These are phyloP conservation scores for Euspilapteryx auroguttella DNA, from an alignment of 2,888 invertebrate species.

Conservation along the genomic window DNA sequence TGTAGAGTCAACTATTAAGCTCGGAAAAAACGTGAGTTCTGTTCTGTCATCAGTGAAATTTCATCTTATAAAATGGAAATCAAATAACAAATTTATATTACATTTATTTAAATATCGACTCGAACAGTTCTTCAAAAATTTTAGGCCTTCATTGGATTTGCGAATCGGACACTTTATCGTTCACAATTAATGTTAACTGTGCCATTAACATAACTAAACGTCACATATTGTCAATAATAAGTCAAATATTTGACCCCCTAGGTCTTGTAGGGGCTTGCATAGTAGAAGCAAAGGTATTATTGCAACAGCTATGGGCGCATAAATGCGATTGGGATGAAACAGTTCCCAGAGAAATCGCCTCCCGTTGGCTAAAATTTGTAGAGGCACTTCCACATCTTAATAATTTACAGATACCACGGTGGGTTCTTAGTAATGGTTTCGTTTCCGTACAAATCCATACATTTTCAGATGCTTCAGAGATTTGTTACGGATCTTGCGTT, in stretches of 20 bases:
- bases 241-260: conserved; percentile 13
- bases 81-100: conserved; percentile 10
- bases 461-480: conserved; percentile 9
- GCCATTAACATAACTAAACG: conserved; percentile 12
- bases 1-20: conserved; percentile 2
- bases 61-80: conserved; percentile 11
- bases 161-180: conserved; percentile 9
- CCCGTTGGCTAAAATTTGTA: conserved; percentile 3
- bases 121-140: conserved; percentile 7
- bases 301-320: conserved; percentile 11
- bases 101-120: background rate
- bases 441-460: conserved; percentile 10
- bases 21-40: conserved; percentile 8
- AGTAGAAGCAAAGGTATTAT: conserved; percentile 11
- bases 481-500: conserved; percentile 6
- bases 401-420: conserved; percentile 10
- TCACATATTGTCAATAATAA: conserved; percentile 9
- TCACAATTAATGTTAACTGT: conserved; percentile 8
- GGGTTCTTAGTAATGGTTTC: conserved; percentile 5
- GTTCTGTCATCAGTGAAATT: conserved; percentile 10
- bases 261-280: conserved; percentile 12
- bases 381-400: conserved; percentile 7
- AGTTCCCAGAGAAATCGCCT: conserved; percentile 8
- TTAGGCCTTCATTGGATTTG: conserved; percentile 12
- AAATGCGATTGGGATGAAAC: conserved; percentile 12